phyloP scores from a whole-genome alignment of 2,888 invertebrate species.

The Metacarcinus magister region DNA sequence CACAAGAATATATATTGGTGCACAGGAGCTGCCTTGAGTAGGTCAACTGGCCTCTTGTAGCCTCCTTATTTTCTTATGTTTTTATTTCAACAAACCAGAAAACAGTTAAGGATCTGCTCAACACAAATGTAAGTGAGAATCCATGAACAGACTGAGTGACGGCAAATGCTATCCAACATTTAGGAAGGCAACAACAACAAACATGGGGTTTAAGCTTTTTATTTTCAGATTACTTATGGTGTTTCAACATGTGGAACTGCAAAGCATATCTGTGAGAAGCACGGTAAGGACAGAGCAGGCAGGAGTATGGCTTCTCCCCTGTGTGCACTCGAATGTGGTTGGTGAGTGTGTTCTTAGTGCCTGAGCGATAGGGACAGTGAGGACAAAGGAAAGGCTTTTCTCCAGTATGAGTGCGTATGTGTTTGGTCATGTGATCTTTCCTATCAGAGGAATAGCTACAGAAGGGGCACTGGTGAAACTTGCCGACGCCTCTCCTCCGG shows the following conservation, averaged over 20 bases:
- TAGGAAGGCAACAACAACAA: slow-evolving; percentile 16
- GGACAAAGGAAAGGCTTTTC: slow-evolving; percentile 74
- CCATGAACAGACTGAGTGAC: not conserved
- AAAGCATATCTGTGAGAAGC: slow-evolving; percentile 72
- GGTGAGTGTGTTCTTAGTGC: slow-evolving; percentile 70
- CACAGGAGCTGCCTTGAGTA: no score
- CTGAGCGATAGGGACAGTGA: slow-evolving; percentile 77
- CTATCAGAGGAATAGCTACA: slow-evolving; percentile 73
- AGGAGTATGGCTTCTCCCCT: slow-evolving; percentile 74
- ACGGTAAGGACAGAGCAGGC: slow-evolving; percentile 71
- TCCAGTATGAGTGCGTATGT: slow-evolving; percentile 76
- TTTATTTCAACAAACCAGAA: no score
- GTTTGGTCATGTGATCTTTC: slow-evolving; percentile 74
- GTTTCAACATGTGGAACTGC: slow-evolving; percentile 70
- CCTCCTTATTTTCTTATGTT: no score
- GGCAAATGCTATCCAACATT: not conserved
- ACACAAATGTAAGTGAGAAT: not conserved
- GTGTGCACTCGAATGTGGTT: slow-evolving; percentile 74
- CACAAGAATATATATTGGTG: not conserved
- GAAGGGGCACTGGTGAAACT: slow-evolving; percentile 74
- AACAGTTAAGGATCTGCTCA: not conserved
- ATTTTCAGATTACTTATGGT: slow-evolving; percentile 60
- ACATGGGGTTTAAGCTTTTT: not conserved
- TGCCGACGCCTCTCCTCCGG: slow-evolving; percentile 63
- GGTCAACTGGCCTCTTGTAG: no score